Evolutionary conservation across 1,140 invertebrate genomes (phyloP).

Genomic region (Monomorium pharaonis): DNA sequence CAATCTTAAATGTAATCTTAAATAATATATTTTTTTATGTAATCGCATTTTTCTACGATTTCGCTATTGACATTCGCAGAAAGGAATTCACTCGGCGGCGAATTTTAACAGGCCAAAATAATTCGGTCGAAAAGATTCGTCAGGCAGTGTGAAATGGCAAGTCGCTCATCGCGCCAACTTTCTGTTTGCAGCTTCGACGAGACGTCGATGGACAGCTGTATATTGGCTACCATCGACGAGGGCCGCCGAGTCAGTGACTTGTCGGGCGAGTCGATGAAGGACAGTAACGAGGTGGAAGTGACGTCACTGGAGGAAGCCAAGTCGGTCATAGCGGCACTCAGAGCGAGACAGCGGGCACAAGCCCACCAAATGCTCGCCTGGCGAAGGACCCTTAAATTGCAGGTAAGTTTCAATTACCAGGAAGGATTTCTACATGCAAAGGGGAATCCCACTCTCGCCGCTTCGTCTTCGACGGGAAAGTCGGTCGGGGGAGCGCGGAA

Average conservation of each 20-base stretch:
- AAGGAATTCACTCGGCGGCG: neutral
- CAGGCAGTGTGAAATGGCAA: neutral
- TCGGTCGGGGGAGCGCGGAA: neutral
- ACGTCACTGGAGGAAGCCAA: slow-evolving; percentile 85
- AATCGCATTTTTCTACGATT: neutral
- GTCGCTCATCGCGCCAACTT: slow-evolving; percentile 15
- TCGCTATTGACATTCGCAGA: neutral
- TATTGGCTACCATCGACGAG: slow-evolving; percentile 77
- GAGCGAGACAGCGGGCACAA: slow-evolving; percentile 84
- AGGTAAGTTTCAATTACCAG: slow-evolving; percentile 78
- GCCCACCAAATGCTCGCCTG: slow-evolving; percentile 85
- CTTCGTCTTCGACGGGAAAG: slow-evolving; percentile 4
- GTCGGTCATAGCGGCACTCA: slow-evolving; percentile 84
- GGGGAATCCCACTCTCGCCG: slow-evolving; percentile 3
- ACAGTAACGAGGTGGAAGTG: slow-evolving; percentile 79
- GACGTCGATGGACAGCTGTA: slow-evolving; percentile 83
- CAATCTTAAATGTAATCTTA: neutral
- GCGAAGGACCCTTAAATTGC: slow-evolving; percentile 85
- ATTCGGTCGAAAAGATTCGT: neutral
- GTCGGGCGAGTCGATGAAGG: slow-evolving; percentile 65
- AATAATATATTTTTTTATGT: neutral
- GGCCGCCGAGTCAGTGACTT: slow-evolving; percentile 71
- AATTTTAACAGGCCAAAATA: neutral
- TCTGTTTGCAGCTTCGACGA: slow-evolving; percentile 82
- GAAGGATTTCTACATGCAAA: slow-evolving; percentile 25